These are phyloP conservation scores for Dicrurus megarhynchus DNA, from an alignment of 2,113 vertebrate genomes.

Conservation along the genomic window DNA sequence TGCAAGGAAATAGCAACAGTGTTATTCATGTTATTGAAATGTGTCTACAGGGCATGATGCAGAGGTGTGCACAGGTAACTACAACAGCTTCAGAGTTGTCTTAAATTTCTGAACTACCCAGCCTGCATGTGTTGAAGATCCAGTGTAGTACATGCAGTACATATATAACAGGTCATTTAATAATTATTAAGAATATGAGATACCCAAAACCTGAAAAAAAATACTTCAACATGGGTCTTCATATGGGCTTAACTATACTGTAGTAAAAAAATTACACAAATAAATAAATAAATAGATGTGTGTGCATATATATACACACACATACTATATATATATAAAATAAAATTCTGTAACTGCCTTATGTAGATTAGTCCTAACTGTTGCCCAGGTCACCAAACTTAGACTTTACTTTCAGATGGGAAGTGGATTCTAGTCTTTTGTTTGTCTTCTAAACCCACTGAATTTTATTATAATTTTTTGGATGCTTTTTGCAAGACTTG, in stretches of 20 bases:
- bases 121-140: neutral
- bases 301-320: neutral
- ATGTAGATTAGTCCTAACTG: neutral
- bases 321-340: neutral
- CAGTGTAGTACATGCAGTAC: neutral
- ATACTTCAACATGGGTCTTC: neutral
- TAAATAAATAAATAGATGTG: neutral
- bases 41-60: neutral
- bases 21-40: neutral
- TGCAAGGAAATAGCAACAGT: neutral
- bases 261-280: neutral
- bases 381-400: neutral
- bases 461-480: neutral
- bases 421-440: neutral
- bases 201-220: neutral
- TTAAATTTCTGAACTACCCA: neutral
- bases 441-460: neutral
- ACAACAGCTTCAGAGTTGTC: neutral
- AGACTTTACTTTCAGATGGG: neutral
- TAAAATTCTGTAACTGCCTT: neutral
- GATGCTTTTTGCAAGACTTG: neutral
- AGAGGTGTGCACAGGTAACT: neutral
- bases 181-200: neutral
- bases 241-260: neutral
- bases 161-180: neutral